Evolutionary conservation across 2,888 invertebrate genomes (phyloP), one percentile per base, ranked within the genome.

Genomic region (Dicyrtomina minuta): DNA sequence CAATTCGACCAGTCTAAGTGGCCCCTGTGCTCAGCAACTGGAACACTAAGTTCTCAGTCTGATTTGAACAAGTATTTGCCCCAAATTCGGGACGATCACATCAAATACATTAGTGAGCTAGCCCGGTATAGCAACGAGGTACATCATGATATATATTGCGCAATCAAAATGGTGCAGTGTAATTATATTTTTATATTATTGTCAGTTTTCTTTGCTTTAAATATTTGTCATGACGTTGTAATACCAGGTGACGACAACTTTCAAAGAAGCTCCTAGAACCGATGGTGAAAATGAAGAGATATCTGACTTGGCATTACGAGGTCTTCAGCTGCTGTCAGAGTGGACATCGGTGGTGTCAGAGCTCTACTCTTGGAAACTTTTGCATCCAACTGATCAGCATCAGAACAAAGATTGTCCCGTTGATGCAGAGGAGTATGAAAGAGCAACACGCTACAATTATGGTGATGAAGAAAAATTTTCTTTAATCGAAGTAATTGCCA

Each of bases 261-360:
- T 84, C 1, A 79, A 80, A 43, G 84, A 84, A 73, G 84, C 85
- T 74, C 84, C 84, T 2, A 81, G 83, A 24, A 79, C 82, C 5
- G 83, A 82, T 76, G 83, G 83, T 20, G 84, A 83, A 78, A 85
- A 85, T 46, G 75, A 74, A 66, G 76, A 76, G 62, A 76, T 76
- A 33, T 73, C 73, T 17, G 76, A 75, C 6, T 70, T 99, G 73
- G 94, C 96, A 5, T 85, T 99, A 17, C 87, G 93, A 2, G 98
- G 98, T 0, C 84, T 99, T 0, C 96, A 96, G 81, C 85, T 98
- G 66, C 85, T 99, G 4, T 96, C 96, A 0, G 92, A 94, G 73
- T 99, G 98, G 99, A 97, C 96, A 15, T 91, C 92, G 71, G 93
- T 96, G 60, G 93, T 99, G 0, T 96, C 96, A 0, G 96, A 97